These are phyloP conservation scores for Tenrec ecaudatus DNA, from an alignment of 2,113 vertebrate species.

Conservation along the genomic window DNA sequence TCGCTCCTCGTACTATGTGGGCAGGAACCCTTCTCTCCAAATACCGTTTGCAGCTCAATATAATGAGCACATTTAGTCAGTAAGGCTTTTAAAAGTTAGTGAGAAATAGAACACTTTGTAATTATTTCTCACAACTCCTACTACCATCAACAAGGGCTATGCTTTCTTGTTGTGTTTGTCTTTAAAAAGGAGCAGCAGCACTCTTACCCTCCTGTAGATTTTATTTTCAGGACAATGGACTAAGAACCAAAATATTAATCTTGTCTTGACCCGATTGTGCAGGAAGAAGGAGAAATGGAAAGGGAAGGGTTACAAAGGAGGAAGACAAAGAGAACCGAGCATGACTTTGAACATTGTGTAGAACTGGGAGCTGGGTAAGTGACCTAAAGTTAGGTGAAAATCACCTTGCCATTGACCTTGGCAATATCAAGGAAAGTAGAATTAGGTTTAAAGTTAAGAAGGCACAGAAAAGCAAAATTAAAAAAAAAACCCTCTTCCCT, in stretches of 20 bases:
- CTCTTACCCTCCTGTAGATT: constrained; percentile 27
- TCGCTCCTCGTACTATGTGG: constrained; percentile 59
- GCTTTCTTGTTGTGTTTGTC: too few relatives aligned
- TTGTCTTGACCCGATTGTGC: constrained; percentile 24
- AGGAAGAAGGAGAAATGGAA: background rate
- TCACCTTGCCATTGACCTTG: too few relatives aligned
- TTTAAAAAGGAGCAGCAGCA: background rate
- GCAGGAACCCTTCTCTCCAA: constrained; percentile 55
- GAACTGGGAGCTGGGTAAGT: background rate
- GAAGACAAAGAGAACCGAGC: background rate
- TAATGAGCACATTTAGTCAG: constrained; percentile 68
- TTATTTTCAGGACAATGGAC: constrained; percentile 8
- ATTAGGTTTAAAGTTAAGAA: background rate
- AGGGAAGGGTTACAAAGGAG: background rate
- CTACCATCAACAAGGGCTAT: background rate
- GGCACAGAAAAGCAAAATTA: background rate
- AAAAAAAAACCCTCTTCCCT: background rate
- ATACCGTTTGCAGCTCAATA: constrained; percentile 66
- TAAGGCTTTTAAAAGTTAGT: constrained; percentile 73
- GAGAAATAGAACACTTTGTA: constrained; percentile 66
- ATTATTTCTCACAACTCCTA: constrained; percentile 33
- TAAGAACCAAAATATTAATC: background rate
- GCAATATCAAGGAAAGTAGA: background rate
- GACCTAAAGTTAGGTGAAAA: background rate
- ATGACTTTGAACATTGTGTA: background rate